A percentile compares a stretch with the other conserved stretches of the same genome.
phyloP scores from a whole-genome alignment of 2,797 vertebrate genomes.

The Pogoniulus pusillus region DNA sequence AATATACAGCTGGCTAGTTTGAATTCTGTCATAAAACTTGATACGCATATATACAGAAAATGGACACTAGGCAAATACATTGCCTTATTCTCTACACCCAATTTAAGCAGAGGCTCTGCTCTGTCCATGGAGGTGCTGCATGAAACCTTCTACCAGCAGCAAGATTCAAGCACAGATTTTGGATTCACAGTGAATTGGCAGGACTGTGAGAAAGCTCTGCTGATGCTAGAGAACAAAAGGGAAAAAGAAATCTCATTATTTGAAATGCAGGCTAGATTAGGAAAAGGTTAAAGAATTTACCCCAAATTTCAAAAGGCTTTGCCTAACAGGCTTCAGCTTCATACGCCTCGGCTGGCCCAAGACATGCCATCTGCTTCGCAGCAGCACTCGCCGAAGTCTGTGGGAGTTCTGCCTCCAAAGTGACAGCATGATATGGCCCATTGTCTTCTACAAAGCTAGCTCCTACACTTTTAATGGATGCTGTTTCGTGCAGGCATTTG shows the following conservation, averaged over 20 bases:
- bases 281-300: neutral
- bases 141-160: neutral
- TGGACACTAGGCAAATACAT: neutral
- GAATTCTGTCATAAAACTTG: neutral
- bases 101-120: neutral
- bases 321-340: neutral
- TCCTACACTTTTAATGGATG: neutral
- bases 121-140: accelerated
- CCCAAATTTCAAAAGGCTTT: neutral
- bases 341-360: neutral
- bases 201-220: neutral
- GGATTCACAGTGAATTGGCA: neutral
- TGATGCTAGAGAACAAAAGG: neutral
- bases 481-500: neutral
- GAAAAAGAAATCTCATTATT: neutral
- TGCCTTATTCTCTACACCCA: neutral
- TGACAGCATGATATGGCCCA: neutral
- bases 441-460: neutral
- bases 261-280: neutral
- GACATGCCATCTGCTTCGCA: slow-evolving; percentile 26
- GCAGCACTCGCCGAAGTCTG: neutral
- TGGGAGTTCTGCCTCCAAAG: slow-evolving; percentile 49
- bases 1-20: neutral
- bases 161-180: neutral
- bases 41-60: neutral